phyloP scores from a whole-genome alignment of 2,888 invertebrate species.

The Pseudococcus viburni region DNA sequence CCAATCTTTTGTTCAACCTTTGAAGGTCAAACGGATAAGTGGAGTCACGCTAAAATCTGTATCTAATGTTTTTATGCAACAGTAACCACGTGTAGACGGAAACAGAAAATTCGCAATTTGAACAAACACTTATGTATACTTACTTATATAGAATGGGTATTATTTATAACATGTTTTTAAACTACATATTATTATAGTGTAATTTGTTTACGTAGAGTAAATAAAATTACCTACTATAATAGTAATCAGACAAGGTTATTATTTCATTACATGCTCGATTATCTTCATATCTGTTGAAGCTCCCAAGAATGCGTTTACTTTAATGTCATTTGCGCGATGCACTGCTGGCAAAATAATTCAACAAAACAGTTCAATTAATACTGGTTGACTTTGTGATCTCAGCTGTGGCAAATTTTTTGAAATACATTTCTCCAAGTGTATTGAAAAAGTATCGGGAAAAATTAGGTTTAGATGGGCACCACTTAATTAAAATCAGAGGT shows the following conservation, averaged over 20 bases:
- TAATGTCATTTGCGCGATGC: neutral
- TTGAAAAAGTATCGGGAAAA: neutral
- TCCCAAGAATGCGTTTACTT: neutral
- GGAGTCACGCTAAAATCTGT: constrained; percentile 43
- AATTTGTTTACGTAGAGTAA: constrained; percentile 27
- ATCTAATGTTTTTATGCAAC: constrained; percentile 45
- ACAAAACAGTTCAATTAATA: constrained; percentile 13
- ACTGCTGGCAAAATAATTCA: neutral
- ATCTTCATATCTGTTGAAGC: neutral
- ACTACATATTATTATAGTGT: constrained; percentile 4
- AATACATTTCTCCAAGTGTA: neutral
- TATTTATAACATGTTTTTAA: constrained; percentile 28
- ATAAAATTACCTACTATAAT: constrained; percentile 9
- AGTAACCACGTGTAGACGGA: constrained; percentile 37
- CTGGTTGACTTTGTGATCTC: neutral
- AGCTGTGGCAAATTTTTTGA: neutral
- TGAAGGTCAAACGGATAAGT: constrained; percentile 41
- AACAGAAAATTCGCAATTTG: constrained; percentile 34
- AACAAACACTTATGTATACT: neutral
- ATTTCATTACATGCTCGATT: constrained; percentile 25
- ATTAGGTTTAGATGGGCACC: neutral
- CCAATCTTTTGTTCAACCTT: constrained; percentile 22
- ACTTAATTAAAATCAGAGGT: neutral
- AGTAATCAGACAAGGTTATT: constrained; percentile 10
- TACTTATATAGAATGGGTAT: constrained; percentile 9